Evolutionary conservation across 35 echinoderm and acorn worm genomes (phyloP).

Genomic region (Ophiothrix spiculata): DNA sequence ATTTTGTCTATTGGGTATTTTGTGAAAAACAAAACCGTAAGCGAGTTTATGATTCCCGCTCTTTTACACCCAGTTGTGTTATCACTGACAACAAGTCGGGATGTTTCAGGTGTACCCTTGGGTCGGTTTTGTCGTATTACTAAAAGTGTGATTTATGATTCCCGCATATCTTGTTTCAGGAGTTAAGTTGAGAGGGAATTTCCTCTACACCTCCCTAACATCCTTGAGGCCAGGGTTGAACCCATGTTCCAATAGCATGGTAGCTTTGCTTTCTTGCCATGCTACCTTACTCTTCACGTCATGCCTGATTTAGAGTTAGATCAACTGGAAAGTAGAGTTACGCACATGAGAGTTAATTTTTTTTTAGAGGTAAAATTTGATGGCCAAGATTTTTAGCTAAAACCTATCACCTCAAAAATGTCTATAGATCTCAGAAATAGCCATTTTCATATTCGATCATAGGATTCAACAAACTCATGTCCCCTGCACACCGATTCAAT

Average conservation of each 20-base stretch:
- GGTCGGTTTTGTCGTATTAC: not conserved
- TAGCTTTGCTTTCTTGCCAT: slow-evolving; percentile 3
- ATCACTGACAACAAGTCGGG: not conserved
- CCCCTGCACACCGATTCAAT: too few species aligned
- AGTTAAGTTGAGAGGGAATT: not conserved
- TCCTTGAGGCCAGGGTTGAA: not conserved
- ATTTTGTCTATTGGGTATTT: slow-evolving; percentile 1
- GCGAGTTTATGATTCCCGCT: not conserved
- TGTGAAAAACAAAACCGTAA: slow-evolving; percentile 1
- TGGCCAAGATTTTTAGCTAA: too few species aligned
- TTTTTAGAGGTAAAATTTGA: too few species aligned
- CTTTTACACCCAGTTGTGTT: not conserved
- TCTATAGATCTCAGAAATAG: too few species aligned
- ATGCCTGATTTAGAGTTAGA: not conserved
- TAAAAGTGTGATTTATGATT: slow-evolving; percentile 14
- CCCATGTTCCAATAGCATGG: slow-evolving; percentile 7
- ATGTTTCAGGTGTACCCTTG: not conserved
- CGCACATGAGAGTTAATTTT: not conserved
- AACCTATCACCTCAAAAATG: too few species aligned
- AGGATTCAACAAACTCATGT: too few species aligned
- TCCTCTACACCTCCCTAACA: not conserved
- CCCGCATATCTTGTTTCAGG: not conserved
- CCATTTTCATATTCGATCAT: too few species aligned
- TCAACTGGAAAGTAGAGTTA: not conserved
- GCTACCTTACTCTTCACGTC: not conserved